Evolutionary conservation across 2,113 vertebrate species (phyloP).

Genomic region (Callospermophilus lateralis): DNA sequence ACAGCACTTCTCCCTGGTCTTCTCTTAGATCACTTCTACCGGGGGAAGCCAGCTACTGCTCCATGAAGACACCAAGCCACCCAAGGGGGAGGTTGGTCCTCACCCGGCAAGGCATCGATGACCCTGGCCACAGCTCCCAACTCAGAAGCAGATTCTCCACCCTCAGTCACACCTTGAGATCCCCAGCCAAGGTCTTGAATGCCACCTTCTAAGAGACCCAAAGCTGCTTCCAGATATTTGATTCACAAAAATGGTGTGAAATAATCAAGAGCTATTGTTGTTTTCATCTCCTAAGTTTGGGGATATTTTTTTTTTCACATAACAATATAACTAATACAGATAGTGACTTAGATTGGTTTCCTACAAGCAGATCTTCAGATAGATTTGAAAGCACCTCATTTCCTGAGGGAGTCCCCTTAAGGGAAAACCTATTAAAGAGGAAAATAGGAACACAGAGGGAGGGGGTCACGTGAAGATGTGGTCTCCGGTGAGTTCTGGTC

Average conservation of each 20-base stretch:
- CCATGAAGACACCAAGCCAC: not conserved
- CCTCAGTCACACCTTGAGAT: not conserved
- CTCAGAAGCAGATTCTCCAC: not conserved
- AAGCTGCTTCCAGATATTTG: not conserved
- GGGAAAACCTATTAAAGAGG: not conserved
- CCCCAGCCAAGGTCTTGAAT: not conserved
- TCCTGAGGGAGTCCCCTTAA: too few relatives aligned
- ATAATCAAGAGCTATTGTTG: not conserved
- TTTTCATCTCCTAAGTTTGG: not conserved
- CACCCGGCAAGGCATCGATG: fast-evolving
- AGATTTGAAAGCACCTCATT: fast-evolving
- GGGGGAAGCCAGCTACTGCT: not conserved
- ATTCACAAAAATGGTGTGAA: not conserved
- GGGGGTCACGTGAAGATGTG: not conserved
- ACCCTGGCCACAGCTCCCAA: too few relatives aligned
- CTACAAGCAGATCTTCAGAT: not conserved
- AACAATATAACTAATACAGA: not conserved
- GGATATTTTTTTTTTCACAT: not conserved
- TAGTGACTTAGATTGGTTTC: too few relatives aligned
- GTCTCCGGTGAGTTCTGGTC: not conserved
- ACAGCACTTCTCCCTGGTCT: not conserved
- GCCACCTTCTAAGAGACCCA: not conserved
- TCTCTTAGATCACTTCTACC: not conserved
- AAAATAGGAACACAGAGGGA: not conserved
- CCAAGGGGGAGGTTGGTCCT: not conserved